Evolutionary conservation across 35 echinoderm and acorn worm species (phyloP).

Genomic region (Nesometra sesokonis): DNA sequence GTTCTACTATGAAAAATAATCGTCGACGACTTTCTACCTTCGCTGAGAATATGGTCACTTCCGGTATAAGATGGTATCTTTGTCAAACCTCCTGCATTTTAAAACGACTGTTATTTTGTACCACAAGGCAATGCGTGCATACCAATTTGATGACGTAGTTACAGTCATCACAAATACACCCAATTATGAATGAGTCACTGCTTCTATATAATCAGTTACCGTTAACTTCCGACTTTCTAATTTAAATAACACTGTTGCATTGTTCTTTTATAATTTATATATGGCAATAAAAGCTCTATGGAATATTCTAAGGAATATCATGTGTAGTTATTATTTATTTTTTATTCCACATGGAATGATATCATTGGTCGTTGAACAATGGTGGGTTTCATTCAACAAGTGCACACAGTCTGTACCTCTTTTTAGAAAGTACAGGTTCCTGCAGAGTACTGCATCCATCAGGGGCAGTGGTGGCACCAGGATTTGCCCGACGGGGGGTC

Average conservation of each 20-base stretch:
- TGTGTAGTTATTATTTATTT: background rate
- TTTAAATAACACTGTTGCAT: background rate
- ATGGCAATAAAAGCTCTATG: background rate
- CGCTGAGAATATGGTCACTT: background rate
- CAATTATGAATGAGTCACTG: background rate
- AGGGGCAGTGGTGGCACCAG: too few species aligned
- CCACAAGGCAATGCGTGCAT: background rate
- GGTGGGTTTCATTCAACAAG: too few species aligned
- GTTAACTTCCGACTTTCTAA: background rate
- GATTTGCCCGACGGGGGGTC: too few species aligned
- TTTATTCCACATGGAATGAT: background rate
- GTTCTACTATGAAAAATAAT: background rate
- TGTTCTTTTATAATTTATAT: background rate
- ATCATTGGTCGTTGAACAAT: background rate
- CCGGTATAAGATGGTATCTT: too few species aligned
- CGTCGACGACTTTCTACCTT: background rate
- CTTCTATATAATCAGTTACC: background rate
- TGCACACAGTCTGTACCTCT: too few species aligned
- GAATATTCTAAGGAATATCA: background rate
- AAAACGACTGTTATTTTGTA: background rate
- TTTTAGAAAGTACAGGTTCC: too few species aligned
- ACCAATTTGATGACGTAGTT: background rate
- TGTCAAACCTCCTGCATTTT: background rate
- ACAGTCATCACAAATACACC: background rate
- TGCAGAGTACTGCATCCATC: too few species aligned